These are phyloP conservation scores for Fregata magnificens DNA, from an alignment of 2,113 vertebrate species.

Conservation along the genomic window DNA sequence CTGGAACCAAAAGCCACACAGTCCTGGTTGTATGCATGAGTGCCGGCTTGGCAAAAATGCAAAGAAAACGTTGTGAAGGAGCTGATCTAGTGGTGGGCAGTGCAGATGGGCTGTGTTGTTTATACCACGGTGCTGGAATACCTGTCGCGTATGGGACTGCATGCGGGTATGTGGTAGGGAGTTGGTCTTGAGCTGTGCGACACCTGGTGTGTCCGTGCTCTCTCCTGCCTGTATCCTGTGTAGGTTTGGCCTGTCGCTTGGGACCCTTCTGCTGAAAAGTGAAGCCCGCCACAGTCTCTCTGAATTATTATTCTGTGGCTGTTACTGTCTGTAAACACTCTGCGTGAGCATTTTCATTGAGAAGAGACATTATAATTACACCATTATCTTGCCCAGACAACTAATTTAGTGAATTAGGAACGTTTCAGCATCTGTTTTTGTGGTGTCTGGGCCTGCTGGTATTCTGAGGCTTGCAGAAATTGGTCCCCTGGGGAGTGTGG, in stretches of 20 bases:
- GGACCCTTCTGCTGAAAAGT: not conserved
- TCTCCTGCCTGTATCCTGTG: not conserved
- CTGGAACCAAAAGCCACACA: not conserved
- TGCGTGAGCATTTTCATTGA: not conserved
- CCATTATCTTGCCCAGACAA: not conserved
- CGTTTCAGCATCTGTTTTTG: not conserved
- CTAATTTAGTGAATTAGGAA: not conserved
- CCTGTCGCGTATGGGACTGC: accelerated
- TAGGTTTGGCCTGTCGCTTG: not conserved
- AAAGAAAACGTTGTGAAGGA: not conserved
- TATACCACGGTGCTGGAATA: not conserved
- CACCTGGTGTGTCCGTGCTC: not conserved
- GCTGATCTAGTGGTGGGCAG: not conserved
- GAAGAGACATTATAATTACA: not conserved
- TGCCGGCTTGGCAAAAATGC: not conserved
- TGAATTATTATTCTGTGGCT: not conserved
- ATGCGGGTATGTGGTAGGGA: accelerated
- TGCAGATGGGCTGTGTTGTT: not conserved
- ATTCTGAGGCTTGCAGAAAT: not conserved
- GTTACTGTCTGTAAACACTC: not conserved
- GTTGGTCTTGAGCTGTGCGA: not conserved
- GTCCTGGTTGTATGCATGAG: accelerated
- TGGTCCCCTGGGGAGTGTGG: not conserved
- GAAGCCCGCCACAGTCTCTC: not conserved
- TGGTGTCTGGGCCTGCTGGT: not conserved